Evolutionary conservation across 2,797 vertebrate species (phyloP).

Genomic region (Clarias platycephalus): DNA sequence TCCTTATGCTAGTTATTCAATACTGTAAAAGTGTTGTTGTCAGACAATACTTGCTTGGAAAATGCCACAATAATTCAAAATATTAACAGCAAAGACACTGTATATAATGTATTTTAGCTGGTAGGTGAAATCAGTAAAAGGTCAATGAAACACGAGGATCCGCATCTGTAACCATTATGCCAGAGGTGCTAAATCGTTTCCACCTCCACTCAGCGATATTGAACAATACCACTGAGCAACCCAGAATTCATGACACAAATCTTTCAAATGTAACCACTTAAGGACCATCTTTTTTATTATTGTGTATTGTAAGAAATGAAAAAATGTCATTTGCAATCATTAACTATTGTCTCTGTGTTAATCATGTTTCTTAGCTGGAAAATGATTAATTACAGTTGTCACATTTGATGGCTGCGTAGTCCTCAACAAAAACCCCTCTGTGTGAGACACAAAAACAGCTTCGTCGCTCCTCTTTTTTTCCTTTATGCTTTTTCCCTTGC

Average conservation of each 20-base stretch:
- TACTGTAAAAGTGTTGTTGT: background rate
- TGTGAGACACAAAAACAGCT: slow-evolving; percentile 22
- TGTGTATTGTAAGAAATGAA: slow-evolving; percentile 2
- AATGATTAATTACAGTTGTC: slow-evolving; percentile 49
- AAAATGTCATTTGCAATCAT: slow-evolving; percentile 6
- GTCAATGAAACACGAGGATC: slow-evolving; percentile 1
- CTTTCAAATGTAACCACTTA: slow-evolving; percentile 8
- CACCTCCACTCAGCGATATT: slow-evolving; percentile 13
- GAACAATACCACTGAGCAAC: slow-evolving; percentile 20
- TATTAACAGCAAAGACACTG: background rate
- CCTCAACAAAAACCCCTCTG: slow-evolving; percentile 24
- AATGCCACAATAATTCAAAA: background rate
- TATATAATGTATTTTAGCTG: background rate
- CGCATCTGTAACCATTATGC: background rate
- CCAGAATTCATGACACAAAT: slow-evolving; percentile 1
- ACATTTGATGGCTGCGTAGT: slow-evolving; percentile 33
- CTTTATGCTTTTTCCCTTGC: slow-evolving; percentile 3
- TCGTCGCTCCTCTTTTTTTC: slow-evolving; percentile 13
- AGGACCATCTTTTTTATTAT: slow-evolving; percentile 20
- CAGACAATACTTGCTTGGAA: background rate
- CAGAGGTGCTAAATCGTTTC: slow-evolving; percentile 25
- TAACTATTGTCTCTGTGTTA: slow-evolving; percentile 41
- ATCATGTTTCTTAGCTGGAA: slow-evolving; percentile 33
- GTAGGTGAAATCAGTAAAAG: background rate
- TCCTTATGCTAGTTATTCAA: background rate